A percentile compares a stretch with the other conserved stretches of the same genome.
Evolutionary conservation across 2,888 invertebrate genomes (phyloP).

Genomic region (Macaria liturata): DNA sequence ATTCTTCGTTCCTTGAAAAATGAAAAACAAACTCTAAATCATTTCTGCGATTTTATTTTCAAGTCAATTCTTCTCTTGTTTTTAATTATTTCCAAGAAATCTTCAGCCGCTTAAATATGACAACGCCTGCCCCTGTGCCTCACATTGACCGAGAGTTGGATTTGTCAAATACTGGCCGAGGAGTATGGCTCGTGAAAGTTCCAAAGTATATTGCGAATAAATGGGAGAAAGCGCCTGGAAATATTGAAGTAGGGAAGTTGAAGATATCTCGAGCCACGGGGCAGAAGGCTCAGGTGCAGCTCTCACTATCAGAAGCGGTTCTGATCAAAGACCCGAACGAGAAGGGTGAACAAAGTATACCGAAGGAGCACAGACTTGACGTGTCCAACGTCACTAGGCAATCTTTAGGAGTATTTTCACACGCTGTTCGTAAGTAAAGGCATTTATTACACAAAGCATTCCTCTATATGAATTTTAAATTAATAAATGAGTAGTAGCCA

Average conservation of each 20-base stretch:
- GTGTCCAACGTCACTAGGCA: conserved; percentile 96
- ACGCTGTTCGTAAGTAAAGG: conserved; percentile 86
- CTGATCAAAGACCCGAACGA: conserved; percentile 85
- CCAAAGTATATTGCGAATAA: conserved; percentile 98
- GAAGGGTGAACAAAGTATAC: conserved; percentile 90
- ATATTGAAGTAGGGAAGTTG: conserved; percentile 96
- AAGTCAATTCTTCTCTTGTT: not conserved
- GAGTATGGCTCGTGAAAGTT: conserved; percentile 98
- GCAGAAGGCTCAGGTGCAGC: conserved; percentile 93
- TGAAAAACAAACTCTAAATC: too few species aligned
- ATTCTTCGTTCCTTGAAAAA: too few species aligned
- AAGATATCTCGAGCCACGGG: conserved; percentile 92
- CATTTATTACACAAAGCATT: too few species aligned
- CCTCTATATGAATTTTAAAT: too few species aligned
- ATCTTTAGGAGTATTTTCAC: conserved; percentile 96
- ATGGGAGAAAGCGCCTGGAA: conserved; percentile 96
- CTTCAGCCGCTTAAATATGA: conserved; percentile 36
- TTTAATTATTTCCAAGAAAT: not conserved
- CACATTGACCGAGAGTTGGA: conserved; percentile 92
- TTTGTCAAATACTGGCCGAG: conserved; percentile 93
- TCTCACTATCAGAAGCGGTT: conserved; percentile 92
- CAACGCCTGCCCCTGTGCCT: conserved; percentile 53
- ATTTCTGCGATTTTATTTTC: too few species aligned
- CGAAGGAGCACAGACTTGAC: conserved; percentile 95
- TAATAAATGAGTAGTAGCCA: too few species aligned